Conservation (phyloP, 2,797 vertebrate species). For the Steatocranus sp. region DNA sequence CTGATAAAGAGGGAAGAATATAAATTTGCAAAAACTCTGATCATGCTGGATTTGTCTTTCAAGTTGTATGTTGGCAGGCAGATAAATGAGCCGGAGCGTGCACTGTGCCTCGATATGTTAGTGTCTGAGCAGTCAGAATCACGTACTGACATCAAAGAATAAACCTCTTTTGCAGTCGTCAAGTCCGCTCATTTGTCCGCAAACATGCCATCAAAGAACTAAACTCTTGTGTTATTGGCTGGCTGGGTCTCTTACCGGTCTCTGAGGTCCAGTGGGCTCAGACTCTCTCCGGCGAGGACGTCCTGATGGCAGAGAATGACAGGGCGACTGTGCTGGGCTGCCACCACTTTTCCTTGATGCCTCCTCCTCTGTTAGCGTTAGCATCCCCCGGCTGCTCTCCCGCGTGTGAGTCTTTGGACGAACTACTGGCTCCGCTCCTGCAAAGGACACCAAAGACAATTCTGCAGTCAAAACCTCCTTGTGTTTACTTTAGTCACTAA, state of each 20-base stretch:
- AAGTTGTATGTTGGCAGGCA: constrained; percentile 12
- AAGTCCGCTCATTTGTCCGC: constrained; percentile 13
- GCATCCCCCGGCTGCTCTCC: constrained; percentile 81
- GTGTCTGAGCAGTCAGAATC: background rate
- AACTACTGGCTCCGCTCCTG: constrained; percentile 73
- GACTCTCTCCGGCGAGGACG: constrained; percentile 88
- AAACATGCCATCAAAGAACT: constrained; percentile 15
- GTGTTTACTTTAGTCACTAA: background rate
- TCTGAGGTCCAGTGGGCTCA: constrained; percentile 88
- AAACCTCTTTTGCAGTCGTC: background rate
- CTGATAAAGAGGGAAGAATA: background rate
- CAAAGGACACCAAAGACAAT: background rate
- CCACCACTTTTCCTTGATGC: constrained; percentile 64
- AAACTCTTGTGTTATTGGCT: constrained; percentile 27
- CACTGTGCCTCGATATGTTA: background rate
- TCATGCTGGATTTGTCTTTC: constrained; percentile 37
- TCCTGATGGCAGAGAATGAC: constrained; percentile 86
- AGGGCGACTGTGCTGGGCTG: constrained; percentile 85
- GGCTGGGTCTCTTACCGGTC: constrained; percentile 87
- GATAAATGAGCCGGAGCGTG: background rate
- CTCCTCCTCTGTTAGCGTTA: constrained; percentile 87
- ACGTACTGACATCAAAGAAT: background rate
- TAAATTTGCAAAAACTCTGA: background rate
- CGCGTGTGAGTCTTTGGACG: constrained; percentile 81
- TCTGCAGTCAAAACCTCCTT: background rate